Base-by-base conservation (phyloP, 2,888 invertebrate species). In the Melanostoma mellinum region DNA sequence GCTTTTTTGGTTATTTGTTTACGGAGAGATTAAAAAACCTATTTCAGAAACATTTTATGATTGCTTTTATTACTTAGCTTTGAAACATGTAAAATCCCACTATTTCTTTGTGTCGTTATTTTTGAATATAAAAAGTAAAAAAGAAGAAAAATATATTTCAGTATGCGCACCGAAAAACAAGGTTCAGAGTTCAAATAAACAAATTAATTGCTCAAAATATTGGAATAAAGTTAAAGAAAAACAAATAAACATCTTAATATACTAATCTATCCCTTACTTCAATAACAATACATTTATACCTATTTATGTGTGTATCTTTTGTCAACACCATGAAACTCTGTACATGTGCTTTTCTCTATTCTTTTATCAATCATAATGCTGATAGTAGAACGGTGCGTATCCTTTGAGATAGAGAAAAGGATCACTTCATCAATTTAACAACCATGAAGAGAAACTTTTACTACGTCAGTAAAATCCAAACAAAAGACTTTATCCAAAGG, bases 381-480 rank as follows among this genome's bases (percentile, higher is more conserved):
- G 78, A 60, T 78, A 73, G 32, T 53, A 55, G 33, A 46, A 32
- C 58, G 60, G 67, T 73, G 42, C 67, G 65, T 67, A 73, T 50
- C 65, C 60, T 61, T 69, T 61, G 35, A 48, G 33, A 73, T 20
- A 61, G 42, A 56, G 63, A 63, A 73, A 75, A 33, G 50, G 69
- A 69, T 75, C 50, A 74, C 52, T 69, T 63, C 69, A 80, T 80
- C 75, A 85, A 85, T 79, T 75, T 61, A 78, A 79, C 68, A 82
- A 78, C 71, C 61, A 74, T 81, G 67, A 78, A 72, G 68, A 58
- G 58, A 82, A 79, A 76, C 72, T 88, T 90, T 90, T 89, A 90
- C 88, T 88, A 87, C 87, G 87, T 87, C 88, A 89, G 90, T 89
- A 90, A 90, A 90, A 89, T 88, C 85, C 88, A 87, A 89, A 89